Evolutionary conservation across 1,140 invertebrate species (phyloP).

Genomic region (Procambarus clarkii): DNA sequence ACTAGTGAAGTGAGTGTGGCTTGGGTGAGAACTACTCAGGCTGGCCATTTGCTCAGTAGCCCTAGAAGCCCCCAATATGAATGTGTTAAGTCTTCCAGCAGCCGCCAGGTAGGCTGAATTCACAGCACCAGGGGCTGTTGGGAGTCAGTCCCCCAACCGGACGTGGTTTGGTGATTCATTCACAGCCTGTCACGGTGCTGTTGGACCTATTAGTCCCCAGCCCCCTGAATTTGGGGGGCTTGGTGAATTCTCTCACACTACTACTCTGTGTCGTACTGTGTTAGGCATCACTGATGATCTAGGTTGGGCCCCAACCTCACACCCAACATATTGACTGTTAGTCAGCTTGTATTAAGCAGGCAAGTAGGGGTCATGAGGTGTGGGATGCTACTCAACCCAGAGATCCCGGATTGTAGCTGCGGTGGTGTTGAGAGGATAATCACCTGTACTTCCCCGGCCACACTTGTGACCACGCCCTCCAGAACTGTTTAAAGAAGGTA

Average conservation of each 20-base stretch:
- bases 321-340: slow-evolving; percentile 51
- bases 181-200: slow-evolving; percentile 69
- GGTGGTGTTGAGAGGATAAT: slow-evolving; percentile 53
- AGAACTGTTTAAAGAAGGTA: slow-evolving; percentile 63
- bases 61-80: slow-evolving; percentile 66
- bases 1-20: slow-evolving; percentile 41
- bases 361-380: slow-evolving; percentile 38
- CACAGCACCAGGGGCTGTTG: slow-evolving; percentile 70
- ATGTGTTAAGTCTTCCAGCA: slow-evolving; percentile 68
- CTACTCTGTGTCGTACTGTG: slow-evolving; percentile 67
- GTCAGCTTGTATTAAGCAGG: slow-evolving; percentile 57
- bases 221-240: slow-evolving; percentile 56
- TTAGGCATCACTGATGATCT: slow-evolving; percentile 64
- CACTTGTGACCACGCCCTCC: slow-evolving; percentile 54
- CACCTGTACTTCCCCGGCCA: slow-evolving; percentile 43
- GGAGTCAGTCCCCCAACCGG: slow-evolving; percentile 68
- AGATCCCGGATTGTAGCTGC: slow-evolving; percentile 54
- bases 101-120: slow-evolving; percentile 69
- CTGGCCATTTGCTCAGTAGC: slow-evolving; percentile 66
- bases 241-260: slow-evolving; percentile 65
- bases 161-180: slow-evolving; percentile 69
- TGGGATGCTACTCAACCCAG: slow-evolving; percentile 54
- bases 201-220: slow-evolving; percentile 63
- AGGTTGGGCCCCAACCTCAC: slow-evolving; percentile 34
- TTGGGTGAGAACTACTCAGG: slow-evolving; percentile 50